phyloP scores from a whole-genome alignment of 2,888 invertebrate genomes.

The Thyatira batis region DNA sequence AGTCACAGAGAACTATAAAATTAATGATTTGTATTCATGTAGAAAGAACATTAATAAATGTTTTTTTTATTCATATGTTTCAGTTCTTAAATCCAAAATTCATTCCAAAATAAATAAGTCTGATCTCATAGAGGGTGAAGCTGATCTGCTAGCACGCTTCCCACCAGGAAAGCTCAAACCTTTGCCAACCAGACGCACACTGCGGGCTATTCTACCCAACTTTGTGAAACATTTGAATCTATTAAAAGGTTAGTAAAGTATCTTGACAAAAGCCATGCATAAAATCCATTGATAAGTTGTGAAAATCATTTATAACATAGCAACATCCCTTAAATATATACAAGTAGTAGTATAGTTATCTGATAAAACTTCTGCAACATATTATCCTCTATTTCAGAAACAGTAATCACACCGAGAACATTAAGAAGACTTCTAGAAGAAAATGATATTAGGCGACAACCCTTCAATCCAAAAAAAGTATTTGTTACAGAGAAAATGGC shows the following conservation, averaged over 20 bases:
- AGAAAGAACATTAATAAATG: too few relatives aligned
- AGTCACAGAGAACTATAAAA: too few relatives aligned
- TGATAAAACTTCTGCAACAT: too few relatives aligned
- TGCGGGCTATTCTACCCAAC: constrained; percentile 40
- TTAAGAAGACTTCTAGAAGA: constrained; percentile 37
- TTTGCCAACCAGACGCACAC: constrained; percentile 43
- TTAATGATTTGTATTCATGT: too few relatives aligned
- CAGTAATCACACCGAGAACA: constrained; percentile 40
- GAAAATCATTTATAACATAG: too few relatives aligned
- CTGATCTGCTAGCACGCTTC: constrained; percentile 49
- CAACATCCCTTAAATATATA: background rate
- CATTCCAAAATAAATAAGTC: background rate
- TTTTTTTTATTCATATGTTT: too few relatives aligned
- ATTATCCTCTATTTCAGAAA: constrained; percentile 43
- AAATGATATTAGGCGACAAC: constrained; percentile 12
- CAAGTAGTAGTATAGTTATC: too few relatives aligned
- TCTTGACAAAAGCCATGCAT: constrained; percentile 3
- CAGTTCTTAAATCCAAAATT: constrained; percentile 12
- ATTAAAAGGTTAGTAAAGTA: constrained; percentile 46
- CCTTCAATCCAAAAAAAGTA: constrained; percentile 13
- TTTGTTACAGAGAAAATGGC: constrained; percentile 59
- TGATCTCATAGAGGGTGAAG: constrained; percentile 45
- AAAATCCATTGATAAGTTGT: too few relatives aligned
- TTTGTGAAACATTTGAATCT: constrained; percentile 51
- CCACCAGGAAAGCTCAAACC: constrained; percentile 16